A percentile compares a stretch with the other conserved stretches of the same genome.
Evolutionary conservation across 23 tunicate species (phyloP).

Genomic region (Corella eumyota): DNA sequence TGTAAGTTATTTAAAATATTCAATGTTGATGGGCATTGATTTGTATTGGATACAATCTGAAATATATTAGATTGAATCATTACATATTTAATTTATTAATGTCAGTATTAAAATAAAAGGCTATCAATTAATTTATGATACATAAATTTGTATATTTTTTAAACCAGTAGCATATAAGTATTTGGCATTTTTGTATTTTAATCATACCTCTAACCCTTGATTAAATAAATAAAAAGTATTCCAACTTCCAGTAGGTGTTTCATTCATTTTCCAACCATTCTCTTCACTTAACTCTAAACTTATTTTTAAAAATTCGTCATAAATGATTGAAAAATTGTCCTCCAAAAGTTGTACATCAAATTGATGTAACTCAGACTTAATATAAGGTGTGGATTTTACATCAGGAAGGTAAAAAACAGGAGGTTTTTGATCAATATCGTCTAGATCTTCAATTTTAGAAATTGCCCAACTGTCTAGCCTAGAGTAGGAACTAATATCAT

Average conservation of each 20-base stretch:
- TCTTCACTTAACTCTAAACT: neutral
- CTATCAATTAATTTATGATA: too few species aligned
- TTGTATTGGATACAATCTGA: slow-evolving; percentile 24
- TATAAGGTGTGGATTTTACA: slow-evolving; percentile 13
- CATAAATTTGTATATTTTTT: too few species aligned
- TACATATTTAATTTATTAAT: too few species aligned
- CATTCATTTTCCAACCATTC: slow-evolving; percentile 33
- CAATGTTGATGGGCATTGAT: slow-evolving; percentile 42
- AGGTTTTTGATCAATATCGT: slow-evolving; percentile 5
- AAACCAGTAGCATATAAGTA: too few species aligned
- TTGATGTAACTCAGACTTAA: slow-evolving; percentile 7
- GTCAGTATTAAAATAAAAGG: too few species aligned
- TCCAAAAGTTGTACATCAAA: slow-evolving; percentile 35
- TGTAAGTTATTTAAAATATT: slow-evolving; percentile 8
- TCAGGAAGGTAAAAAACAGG: slow-evolving; percentile 30
- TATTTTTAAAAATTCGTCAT: slow-evolving; percentile 10
- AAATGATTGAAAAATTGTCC: slow-evolving; percentile 10
- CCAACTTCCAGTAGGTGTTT: slow-evolving; percentile 56
- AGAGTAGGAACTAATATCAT: too few species aligned
- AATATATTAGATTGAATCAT: too few species aligned
- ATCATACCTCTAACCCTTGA: slow-evolving; percentile 59
- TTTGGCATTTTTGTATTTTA: too few species aligned
- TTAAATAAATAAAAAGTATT: slow-evolving; percentile 40
- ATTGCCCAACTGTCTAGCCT: too few species aligned
- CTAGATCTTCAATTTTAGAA: too few species aligned